Evolutionary conservation across 2,113 vertebrate species (phyloP).

Genomic region (Propithecus coquereli): DNA sequence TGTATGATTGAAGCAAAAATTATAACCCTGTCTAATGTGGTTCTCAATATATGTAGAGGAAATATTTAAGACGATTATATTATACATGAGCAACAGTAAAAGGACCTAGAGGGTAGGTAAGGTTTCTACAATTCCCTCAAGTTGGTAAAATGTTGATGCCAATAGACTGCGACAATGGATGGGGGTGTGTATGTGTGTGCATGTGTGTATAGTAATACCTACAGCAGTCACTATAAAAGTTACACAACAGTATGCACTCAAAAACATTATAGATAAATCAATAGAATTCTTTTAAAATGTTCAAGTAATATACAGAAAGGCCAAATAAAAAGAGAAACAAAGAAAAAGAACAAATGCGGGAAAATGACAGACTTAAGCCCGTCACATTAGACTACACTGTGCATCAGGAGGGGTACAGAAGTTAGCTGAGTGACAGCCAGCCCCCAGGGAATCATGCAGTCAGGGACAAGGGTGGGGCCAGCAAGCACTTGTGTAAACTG

Average conservation of each 20-base stretch:
- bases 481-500: not conserved
- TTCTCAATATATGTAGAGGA: no score
- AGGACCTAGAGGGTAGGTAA: not conserved
- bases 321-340: not conserved
- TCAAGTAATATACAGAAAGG: not conserved
- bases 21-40: not conserved
- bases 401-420: not conserved
- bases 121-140: not conserved
- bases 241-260: not conserved
- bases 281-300: not conserved
- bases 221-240: not conserved
- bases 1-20: not conserved
- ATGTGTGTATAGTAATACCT: not conserved
- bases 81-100: not conserved
- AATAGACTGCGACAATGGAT: not conserved
- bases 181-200: not conserved
- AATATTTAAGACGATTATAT: not conserved
- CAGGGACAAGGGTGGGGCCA: not conserved
- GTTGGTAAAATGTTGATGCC: not conserved
- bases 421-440: not conserved
- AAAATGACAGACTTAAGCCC: not conserved
- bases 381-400: not conserved
- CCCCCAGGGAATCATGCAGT: not conserved
- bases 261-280: not conserved
- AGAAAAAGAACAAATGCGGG: not conserved